Evolutionary conservation across 92 coral and sea anemone species (phyloP).

Genomic region (Siderastrea radians): DNA sequence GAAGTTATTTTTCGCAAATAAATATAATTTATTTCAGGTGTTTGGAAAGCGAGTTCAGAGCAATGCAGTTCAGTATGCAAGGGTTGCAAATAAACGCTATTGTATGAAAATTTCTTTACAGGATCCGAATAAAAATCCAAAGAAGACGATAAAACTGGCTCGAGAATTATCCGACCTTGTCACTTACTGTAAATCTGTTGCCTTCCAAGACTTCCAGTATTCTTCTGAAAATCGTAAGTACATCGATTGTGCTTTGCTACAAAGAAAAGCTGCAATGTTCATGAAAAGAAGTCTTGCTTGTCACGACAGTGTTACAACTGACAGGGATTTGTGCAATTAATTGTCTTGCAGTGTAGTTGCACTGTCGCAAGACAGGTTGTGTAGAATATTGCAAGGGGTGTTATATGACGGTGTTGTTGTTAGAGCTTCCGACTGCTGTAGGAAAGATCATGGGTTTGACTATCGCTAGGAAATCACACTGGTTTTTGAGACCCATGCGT

Average conservation of each 20-base stretch:
- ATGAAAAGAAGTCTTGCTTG: too few species aligned
- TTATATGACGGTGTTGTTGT: too few species aligned
- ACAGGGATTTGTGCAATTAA: too few species aligned
- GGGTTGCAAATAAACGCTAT: background rate
- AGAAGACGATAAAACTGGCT: slow-evolving; percentile 91
- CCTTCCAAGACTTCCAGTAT: slow-evolving; percentile 89
- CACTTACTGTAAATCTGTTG: slow-evolving; percentile 95
- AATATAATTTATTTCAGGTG: background rate
- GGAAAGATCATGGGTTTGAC: too few species aligned
- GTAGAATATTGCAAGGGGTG: too few species aligned
- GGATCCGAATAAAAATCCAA: slow-evolving; percentile 82
- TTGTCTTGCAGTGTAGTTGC: too few species aligned
- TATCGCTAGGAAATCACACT: too few species aligned
- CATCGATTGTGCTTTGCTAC: background rate
- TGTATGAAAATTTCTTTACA: slow-evolving; percentile 5
- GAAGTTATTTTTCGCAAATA: too few species aligned
- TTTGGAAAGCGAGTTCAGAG: background rate
- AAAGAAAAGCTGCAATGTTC: background rate
- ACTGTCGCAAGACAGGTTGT: too few species aligned
- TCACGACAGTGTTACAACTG: background rate
- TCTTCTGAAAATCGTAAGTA: slow-evolving; percentile 96
- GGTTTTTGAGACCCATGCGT: too few species aligned
- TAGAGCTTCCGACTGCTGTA: too few species aligned
- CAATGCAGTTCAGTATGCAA: background rate
- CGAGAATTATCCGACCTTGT: slow-evolving; percentile 95